Base-by-base conservation (phyloP, 30 jellyfish, hydroid and myxozoan species). In the Nemopilema nomurai region DNA sequence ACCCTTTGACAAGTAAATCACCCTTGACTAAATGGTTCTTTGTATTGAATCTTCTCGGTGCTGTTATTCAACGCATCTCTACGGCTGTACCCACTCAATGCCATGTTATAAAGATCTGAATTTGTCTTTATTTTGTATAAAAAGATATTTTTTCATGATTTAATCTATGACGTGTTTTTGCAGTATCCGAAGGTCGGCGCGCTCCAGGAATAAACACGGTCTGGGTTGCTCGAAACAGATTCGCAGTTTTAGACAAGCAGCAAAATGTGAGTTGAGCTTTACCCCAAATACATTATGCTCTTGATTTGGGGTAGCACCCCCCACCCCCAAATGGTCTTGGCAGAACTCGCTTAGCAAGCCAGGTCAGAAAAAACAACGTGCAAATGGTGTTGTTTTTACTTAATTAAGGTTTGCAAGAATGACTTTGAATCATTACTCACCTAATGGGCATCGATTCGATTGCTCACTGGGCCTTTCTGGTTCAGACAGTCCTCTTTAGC, bases 181-280 rank as follows among this genome's bases (percentile, higher is more conserved):
- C 33, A 91, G 97, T 88, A 1, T 92, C 98, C 41, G 98, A 92
- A 71, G 98, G 98, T 13, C 51, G 97, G 21, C 80, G 97, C 32
- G 97, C 98, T 13, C 85, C 97, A 0, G 97, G 97, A 8, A 28
- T 94, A 23, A 79, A 87, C 57, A 97, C 99, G 17, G 96, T 94
- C 29, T 94, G 99, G 99, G 99, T 94, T 17, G 97, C 97, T 30
- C 72, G 99, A 28, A 94, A 94, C 71, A 79, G 99, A 89, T 94
- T 94, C 71, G 99, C 99, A 19, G 99, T 90, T 1, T 77, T 94
- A 6, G 99, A 94, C 68, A 94, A 94, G 76, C 96, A 89, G 64
- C 97, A 90, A 51, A 94, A 86, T 68, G 99, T 94, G 57, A 87
- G 98, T 69, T 23, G 16, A 50, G 18, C 18, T 24, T 29, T 25